Percentiles rank a stretch among this genome's conserved stretches.
phyloP scores from a whole-genome alignment of 2,888 invertebrate species.

The Hirudinaria manillensis region DNA sequence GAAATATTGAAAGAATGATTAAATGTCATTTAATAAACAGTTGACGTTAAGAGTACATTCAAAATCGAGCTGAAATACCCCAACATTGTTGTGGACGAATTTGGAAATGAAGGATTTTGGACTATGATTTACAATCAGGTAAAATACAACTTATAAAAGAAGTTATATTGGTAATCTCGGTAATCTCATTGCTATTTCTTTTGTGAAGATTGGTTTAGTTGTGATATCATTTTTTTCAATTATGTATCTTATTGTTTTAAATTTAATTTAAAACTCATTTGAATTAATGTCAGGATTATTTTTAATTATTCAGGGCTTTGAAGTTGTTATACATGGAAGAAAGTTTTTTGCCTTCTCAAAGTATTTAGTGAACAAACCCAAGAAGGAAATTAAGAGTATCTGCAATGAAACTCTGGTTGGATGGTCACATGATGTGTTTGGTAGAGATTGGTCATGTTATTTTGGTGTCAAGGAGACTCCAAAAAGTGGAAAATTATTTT shows the following conservation, averaged over 20 bases:
- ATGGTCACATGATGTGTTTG: conserved; percentile 56
- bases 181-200: too few species aligned
- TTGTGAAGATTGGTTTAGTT: too few species aligned
- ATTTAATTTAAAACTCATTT: too few species aligned
- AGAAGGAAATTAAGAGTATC: conserved; percentile 49
- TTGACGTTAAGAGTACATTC: neutral
- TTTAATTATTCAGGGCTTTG: conserved; percentile 52
- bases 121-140: conserved; percentile 58
- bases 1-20: too few species aligned
- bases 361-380: conserved; percentile 46
- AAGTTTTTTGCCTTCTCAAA: conserved; percentile 58
- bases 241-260: too few species aligned
- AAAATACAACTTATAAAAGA: too few species aligned
- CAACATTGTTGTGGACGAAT: conserved; percentile 54
- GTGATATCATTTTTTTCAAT: too few species aligned
- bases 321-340: conserved; percentile 52
- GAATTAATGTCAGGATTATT: too few species aligned
- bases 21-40: too few species aligned
- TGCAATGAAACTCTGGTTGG: conserved; percentile 55
- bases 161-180: too few species aligned
- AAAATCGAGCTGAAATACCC: conserved; percentile 52
- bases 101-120: conserved; percentile 57
- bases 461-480: conserved; percentile 45
- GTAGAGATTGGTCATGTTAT: conserved; percentile 56
- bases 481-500: too few species aligned